Conservation (phyloP, 2,113 vertebrate genomes). For the Brienomyrus brachyistius region DNA sequence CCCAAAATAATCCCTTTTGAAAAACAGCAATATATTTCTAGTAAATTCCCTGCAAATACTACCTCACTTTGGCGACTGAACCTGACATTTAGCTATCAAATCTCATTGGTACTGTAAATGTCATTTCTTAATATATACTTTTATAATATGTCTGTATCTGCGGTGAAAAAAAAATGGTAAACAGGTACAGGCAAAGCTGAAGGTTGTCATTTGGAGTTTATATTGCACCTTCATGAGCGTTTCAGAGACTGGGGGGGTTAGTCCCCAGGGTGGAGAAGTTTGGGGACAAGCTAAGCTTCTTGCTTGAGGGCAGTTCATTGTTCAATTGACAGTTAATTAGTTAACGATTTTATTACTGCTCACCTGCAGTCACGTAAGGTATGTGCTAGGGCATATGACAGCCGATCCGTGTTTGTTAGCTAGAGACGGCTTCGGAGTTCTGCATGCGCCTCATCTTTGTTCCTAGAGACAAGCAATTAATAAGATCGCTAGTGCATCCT, state of each 20-base stretch:
- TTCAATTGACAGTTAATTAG: neutral
- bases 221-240: neutral
- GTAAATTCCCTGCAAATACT: neutral
- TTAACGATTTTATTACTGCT: neutral
- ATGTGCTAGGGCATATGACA: neutral
- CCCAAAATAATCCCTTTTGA: neutral
- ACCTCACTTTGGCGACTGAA: neutral
- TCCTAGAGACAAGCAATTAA: neutral
- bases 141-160: neutral
- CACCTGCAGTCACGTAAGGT: neutral
- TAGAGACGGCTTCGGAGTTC: neutral
- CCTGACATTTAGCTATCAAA: neutral
- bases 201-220: neutral
- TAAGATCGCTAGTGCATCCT: neutral
- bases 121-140: neutral
- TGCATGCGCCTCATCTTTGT: neutral
- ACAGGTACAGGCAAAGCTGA: neutral
- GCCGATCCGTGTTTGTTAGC: neutral
- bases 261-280: neutral
- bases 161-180: neutral
- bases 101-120: neutral
- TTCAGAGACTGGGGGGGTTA: neutral
- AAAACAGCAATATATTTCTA: neutral
- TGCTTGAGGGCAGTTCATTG: neutral
- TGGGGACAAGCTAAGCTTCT: neutral